Base-by-base conservation (phyloP, 1,140 invertebrate genomes). In the Spodoptera litura region DNA sequence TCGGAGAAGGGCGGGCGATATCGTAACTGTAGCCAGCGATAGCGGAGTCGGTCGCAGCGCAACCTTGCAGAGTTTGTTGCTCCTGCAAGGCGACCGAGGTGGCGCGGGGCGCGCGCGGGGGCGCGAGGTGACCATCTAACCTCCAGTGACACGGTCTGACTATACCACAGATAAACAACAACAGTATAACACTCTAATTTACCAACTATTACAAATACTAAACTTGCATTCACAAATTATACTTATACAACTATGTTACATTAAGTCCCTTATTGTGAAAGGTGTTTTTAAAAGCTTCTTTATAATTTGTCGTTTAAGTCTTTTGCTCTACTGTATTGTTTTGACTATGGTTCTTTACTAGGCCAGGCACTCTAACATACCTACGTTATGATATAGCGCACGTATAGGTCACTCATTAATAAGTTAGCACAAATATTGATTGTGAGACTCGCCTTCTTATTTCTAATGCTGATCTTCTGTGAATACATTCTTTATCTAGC, bases 41-140 rank as follows among this genome's bases (percentile, higher is more conserved):
- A 93, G 89, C 86, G 83, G 83, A 89, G 89, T 87, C 87, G 86
- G 88, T 85, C 83, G 80, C 79, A 66, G 85, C 85, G 88, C 91
- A 93, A 93, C 93, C 91, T 93, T 93, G 93, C 91, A 91, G 91
- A 92, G 93, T 93, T 93, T 93, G 88, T 93, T 93, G 93, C 87
- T 87, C 91, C 88, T 77, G 71, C 62, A 70, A 56, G 84, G 83
- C 70, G 85, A 75, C 64, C 20, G 52, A 51, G 85, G 78, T 76
- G 75, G 76, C 78, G 73, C 70, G 64, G 20, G 64, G 10, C 59
- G 85, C 68, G 82, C 35, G 83, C 68, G 80, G 72, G 73, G 79
- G 52, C 53, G 79, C 79, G 82, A 80, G 62, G 81, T 75, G 78
- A 81, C 72, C 77, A 79, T 80, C 72, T 91, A 91, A 91, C 91